Evolutionary conservation across 2,797 vertebrate species (phyloP).

Genomic region (Tragelaphus eurycerus): DNA sequence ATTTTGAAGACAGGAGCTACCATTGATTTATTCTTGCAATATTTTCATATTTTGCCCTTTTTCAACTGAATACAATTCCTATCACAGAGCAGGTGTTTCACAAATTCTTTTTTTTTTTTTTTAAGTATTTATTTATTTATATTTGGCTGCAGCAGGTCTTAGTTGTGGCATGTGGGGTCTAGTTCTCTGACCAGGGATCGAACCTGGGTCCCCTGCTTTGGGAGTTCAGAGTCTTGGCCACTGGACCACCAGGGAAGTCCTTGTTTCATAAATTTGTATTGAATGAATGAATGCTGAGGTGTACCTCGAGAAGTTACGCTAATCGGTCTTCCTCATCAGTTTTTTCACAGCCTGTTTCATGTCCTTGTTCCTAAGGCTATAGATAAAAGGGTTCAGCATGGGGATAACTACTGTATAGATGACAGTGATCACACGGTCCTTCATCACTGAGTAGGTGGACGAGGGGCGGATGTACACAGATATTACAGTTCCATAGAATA

Average conservation of each 20-base stretch:
- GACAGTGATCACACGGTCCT: slow-evolving; percentile 58
- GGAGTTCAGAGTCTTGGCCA: neutral
- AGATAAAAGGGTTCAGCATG: neutral
- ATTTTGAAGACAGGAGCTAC: neutral
- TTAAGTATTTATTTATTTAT: neutral
- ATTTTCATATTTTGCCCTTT: neutral
- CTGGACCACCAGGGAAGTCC: neutral
- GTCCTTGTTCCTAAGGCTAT: slow-evolving; percentile 50
- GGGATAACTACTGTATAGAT: slow-evolving; percentile 16
- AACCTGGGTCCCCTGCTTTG: neutral
- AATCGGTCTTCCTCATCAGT: neutral
- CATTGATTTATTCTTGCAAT: neutral
- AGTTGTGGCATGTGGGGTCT: neutral
- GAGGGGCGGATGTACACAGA: slow-evolving; percentile 58
- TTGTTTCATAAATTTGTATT: neutral
- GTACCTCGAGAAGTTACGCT: neutral
- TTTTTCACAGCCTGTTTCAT: slow-evolving; percentile 68
- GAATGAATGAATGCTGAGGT: neutral
- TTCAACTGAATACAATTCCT: neutral
- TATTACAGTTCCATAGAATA: slow-evolving; percentile 72
- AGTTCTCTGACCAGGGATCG: neutral
- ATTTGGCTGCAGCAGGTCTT: neutral
- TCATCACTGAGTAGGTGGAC: slow-evolving; percentile 61
- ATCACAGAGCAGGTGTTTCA: neutral
- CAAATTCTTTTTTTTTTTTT: neutral